These are phyloP conservation scores for Eumeta japonica DNA, from an alignment of 1,140 invertebrate genomes.

Conservation along the genomic window DNA sequence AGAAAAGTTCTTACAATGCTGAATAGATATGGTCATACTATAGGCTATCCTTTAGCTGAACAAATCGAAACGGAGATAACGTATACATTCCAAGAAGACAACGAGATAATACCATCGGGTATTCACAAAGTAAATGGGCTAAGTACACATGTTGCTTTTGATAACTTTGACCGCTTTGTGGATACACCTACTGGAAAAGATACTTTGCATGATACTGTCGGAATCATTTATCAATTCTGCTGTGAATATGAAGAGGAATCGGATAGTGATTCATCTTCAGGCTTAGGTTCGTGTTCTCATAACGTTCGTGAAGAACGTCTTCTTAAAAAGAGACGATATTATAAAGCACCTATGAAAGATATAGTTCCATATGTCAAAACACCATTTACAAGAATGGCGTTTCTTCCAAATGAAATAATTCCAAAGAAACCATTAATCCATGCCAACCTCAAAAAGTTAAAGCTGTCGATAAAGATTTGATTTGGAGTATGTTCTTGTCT, in stretches of 20 bases:
- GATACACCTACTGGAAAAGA: constrained; percentile 44
- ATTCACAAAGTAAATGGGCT: neutral
- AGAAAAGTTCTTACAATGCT: constrained; percentile 27
- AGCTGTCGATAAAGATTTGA: constrained; percentile 24
- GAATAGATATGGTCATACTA: constrained; percentile 31
- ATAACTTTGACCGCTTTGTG: constrained; percentile 42
- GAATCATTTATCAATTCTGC: constrained; percentile 39
- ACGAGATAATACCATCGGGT: neutral
- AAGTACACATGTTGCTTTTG: constrained; percentile 26
- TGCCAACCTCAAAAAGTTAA: too few relatives aligned
- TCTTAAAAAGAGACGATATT: neutral
- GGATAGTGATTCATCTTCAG: too few relatives aligned
- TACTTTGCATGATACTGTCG: constrained; percentile 53
- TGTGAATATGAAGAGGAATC: constrained; percentile 9
- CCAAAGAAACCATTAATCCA: too few relatives aligned
- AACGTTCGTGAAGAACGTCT: neutral
- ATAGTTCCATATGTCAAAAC: neutral
- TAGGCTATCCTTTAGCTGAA: constrained; percentile 21
- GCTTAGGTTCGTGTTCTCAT: too few relatives aligned
- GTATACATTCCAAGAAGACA: neutral
- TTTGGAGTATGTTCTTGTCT: constrained; percentile 27
- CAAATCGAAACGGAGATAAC: neutral
- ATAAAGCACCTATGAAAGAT: neutral
- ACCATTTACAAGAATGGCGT: constrained; percentile 9
- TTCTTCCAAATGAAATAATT: too few relatives aligned